These are phyloP conservation scores for Forbesichthys agassizii DNA, from an alignment of 2,113 vertebrate genomes.

Conservation along the genomic window DNA sequence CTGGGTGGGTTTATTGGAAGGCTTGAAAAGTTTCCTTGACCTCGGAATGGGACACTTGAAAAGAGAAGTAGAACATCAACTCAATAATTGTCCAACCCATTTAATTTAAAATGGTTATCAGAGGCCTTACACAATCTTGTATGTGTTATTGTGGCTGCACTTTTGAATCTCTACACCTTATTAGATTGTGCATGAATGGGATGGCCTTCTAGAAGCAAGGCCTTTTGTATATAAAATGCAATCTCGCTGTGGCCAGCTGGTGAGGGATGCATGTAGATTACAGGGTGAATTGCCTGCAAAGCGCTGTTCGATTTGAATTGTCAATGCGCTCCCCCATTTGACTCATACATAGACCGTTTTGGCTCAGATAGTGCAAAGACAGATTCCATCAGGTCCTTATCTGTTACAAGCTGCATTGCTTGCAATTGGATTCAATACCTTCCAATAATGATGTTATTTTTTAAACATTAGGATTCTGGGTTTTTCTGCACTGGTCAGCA, in stretches of 20 bases:
- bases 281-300: conserved; percentile 71
- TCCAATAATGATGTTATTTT: conserved; percentile 88
- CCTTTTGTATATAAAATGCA: conserved; percentile 72
- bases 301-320: conserved; percentile 66
- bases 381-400: conserved; percentile 88
- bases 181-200: conserved; percentile 48
- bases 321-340: conserved; percentile 68
- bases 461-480: conserved; percentile 87
- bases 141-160: conserved; percentile 25
- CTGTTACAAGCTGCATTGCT: conserved; percentile 87
- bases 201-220: conserved; percentile 38
- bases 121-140: conserved; percentile 16
- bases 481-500: conserved; percentile 91
- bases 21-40: conserved; percentile 9
- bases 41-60: neutral
- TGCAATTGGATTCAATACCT: conserved; percentile 84
- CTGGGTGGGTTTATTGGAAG: neutral
- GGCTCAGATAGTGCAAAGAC: conserved; percentile 82
- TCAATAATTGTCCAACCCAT: conserved; percentile 32
- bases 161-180: conserved; percentile 54
- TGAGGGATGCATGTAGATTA: conserved; percentile 64
- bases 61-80: neutral
- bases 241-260: conserved; percentile 57
- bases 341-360: conserved; percentile 67
- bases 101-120: conserved; percentile 8